These are phyloP conservation scores for Stichodactyla helianthus DNA, from an alignment of 64 coral and sea anemone species.

Conservation along the genomic window DNA sequence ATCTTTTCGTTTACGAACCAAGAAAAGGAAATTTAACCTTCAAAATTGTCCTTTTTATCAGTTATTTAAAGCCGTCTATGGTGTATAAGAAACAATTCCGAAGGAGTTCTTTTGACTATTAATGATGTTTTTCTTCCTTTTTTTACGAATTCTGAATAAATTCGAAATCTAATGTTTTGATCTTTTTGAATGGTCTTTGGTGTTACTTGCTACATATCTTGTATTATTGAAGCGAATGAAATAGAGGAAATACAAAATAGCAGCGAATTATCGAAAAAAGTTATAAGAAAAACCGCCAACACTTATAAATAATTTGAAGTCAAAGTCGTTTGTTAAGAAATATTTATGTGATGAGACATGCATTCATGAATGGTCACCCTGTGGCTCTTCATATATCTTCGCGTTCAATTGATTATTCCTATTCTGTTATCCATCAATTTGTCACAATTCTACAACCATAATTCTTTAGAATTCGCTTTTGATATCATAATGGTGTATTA, in stretches of 20 bases:
- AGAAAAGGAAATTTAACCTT: no score
- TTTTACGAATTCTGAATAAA: background rate
- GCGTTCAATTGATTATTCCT: no score
- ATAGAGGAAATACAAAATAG: background rate
- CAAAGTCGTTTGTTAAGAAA: background rate
- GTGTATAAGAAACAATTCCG: background rate
- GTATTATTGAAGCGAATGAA: background rate
- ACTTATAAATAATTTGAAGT: background rate
- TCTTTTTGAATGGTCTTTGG: background rate
- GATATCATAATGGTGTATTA: background rate
- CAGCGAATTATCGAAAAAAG: background rate
- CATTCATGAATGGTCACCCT: background rate
- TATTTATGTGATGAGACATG: no score
- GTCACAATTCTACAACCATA: no score
- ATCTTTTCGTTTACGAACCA: no score
- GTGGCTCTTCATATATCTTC: background rate
- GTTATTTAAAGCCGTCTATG: background rate
- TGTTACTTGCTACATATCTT: background rate
- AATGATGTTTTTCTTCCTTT: background rate
- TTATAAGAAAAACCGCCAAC: background rate
- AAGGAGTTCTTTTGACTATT: background rate
- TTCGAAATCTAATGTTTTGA: background rate
- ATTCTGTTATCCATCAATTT: no score
- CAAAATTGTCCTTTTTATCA: background rate
- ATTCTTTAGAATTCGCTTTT: background rate